Percentiles rank a stretch among this genome's conserved stretches.
These are phyloP conservation scores for Heloderma charlesbogerti DNA, from an alignment of 2,113 vertebrate species.

Conservation along the genomic window DNA sequence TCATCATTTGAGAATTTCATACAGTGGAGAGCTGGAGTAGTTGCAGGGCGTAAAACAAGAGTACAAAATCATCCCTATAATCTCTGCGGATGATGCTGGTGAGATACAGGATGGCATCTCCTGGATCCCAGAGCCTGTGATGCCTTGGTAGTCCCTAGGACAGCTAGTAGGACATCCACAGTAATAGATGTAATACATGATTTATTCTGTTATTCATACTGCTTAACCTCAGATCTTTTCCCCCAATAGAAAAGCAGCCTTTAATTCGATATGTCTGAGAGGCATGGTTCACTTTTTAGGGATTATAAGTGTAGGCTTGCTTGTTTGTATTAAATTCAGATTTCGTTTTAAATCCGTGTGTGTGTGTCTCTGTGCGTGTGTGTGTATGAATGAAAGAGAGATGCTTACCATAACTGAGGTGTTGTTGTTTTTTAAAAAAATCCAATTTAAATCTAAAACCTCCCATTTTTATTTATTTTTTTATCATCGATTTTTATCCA, in stretches of 20 bases:
- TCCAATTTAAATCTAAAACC: background rate
- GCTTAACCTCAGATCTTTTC: background rate
- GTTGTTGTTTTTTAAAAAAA: background rate
- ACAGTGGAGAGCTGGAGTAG: background rate
- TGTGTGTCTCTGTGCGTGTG: too few relatives aligned
- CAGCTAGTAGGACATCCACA: background rate
- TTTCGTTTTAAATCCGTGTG: background rate
- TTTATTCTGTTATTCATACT: background rate
- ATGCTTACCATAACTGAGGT: background rate
- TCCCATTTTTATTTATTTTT: background rate
- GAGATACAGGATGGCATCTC: background rate
- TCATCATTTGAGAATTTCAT: background rate
- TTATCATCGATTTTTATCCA: constrained; percentile 10
- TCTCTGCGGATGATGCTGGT: background rate
- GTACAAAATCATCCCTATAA: background rate
- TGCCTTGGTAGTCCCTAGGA: background rate
- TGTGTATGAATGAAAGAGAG: too few relatives aligned
- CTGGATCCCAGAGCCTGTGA: background rate
- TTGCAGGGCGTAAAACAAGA: background rate
- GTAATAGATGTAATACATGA: background rate
- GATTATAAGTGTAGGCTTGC: background rate
- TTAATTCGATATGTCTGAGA: background rate
- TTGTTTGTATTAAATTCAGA: constrained; percentile 7
- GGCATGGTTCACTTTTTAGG: background rate
- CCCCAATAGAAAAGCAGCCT: background rate